Evolutionary conservation across 2,113 vertebrate species (phyloP).

Genomic region (Crotalus horridus): DNA sequence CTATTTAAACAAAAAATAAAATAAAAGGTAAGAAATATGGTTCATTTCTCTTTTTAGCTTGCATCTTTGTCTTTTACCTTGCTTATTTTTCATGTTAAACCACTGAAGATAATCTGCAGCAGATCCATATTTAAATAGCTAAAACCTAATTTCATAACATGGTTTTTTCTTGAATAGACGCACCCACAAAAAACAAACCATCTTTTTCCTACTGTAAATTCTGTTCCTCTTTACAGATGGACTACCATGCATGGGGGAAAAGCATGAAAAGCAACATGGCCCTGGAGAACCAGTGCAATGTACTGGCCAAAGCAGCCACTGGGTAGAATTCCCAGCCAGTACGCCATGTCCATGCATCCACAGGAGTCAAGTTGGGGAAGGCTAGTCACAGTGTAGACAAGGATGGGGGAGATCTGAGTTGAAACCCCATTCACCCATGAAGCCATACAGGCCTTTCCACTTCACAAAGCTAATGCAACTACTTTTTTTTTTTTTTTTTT

Average conservation of each 20-base stretch:
- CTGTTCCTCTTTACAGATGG: not conserved
- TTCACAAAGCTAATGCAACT: not conserved
- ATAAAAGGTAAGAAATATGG: conserved; percentile 36
- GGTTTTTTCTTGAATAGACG: not conserved
- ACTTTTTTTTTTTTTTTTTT: not conserved
- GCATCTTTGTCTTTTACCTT: not conserved
- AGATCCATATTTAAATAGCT: not conserved
- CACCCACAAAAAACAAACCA: not conserved
- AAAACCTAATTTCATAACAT: not conserved
- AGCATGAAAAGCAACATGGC: not conserved
- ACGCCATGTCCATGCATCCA: not conserved
- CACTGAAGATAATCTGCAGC: not conserved
- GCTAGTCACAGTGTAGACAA: not conserved
- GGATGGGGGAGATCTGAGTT: not conserved
- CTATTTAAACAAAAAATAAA: not conserved
- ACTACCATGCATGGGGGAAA: not conserved
- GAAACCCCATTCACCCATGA: not conserved
- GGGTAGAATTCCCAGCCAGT: not conserved
- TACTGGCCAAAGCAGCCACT: not conserved
- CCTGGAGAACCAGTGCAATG: not conserved
- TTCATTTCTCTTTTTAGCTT: not conserved
- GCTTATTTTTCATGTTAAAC: not conserved
- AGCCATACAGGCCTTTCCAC: not conserved
- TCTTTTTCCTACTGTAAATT: not conserved
- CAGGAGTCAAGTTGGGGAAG: not conserved